phyloP scores from a whole-genome alignment of 2,113 vertebrate genomes.

The Capra hircus region DNA sequence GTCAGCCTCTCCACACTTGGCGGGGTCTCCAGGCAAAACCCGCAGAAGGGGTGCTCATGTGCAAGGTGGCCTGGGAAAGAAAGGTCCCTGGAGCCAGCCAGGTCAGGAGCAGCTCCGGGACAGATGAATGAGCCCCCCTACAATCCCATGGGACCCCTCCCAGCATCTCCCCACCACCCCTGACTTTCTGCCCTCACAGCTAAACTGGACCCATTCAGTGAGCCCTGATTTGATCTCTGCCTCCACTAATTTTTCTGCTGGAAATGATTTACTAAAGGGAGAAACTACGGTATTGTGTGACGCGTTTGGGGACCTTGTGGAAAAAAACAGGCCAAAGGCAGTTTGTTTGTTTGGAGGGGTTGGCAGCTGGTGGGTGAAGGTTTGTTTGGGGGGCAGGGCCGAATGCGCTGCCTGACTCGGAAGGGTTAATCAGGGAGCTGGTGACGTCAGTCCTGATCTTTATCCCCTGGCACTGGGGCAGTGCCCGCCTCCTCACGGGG shows the following conservation, averaged over 20 bases:
- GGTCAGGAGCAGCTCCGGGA: background rate
- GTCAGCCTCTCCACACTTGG: background rate
- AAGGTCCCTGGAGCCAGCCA: background rate
- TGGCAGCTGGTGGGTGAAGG: background rate
- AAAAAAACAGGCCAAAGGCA: background rate
- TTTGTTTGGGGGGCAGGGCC: background rate
- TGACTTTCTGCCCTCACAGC: background rate
- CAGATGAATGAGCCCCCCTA: fast-evolving
- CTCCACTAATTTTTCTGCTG: background rate
- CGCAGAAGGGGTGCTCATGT: background rate
- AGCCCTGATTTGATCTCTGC: background rate
- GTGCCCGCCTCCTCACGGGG: background rate
- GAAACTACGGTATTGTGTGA: background rate
- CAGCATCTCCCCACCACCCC: background rate
- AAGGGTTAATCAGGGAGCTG: conserved; percentile 62
- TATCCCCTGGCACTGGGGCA: conserved; percentile 49
- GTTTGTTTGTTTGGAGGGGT: background rate
- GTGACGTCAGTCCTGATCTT: conserved; percentile 63
- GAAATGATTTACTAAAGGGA: conserved; percentile 35
- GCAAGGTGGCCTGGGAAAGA: background rate
- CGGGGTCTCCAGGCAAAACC: background rate
- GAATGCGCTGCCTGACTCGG: background rate
- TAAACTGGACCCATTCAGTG: background rate
- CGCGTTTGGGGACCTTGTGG: conserved; percentile 51
- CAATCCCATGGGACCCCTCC: background rate